These are phyloP conservation scores for Spatulosminthurus flaviceps DNA, from an alignment of 2,888 invertebrate species.

Conservation along the genomic window DNA sequence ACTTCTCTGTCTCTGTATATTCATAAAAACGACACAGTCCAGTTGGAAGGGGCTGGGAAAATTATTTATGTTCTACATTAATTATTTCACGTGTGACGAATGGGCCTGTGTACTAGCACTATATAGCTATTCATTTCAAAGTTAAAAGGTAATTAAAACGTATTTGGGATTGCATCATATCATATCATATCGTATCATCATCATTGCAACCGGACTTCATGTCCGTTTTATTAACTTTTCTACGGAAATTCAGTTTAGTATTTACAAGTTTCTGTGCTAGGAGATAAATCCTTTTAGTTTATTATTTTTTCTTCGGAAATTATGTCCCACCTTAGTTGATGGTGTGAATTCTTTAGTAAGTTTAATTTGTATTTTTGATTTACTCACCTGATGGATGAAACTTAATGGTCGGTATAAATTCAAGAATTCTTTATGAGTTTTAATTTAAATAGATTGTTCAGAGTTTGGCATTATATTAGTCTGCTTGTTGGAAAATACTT, in stretches of 20 bases:
- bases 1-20: conserved; percentile 4
- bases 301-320: background rate
- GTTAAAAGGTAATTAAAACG: conserved; percentile 20
- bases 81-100: conserved; percentile 23
- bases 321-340: background rate
- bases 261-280: too few relatives aligned
- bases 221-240: too few relatives aligned
- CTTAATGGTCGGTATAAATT: too few relatives aligned
- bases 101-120: too few relatives aligned
- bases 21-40: background rate
- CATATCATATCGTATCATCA: too few relatives aligned
- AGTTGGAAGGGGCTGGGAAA: conserved; percentile 8
- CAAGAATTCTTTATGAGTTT: too few relatives aligned
- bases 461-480: too few relatives aligned
- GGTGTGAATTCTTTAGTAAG: background rate
- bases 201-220: too few relatives aligned
- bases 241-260: too few relatives aligned
- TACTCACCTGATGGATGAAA: background rate
- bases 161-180: conserved; percentile 23
- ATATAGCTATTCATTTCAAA: background rate
- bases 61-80: conserved; percentile 23
- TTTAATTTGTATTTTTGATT: background rate
- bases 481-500: too few relatives aligned
- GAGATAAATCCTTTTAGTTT: too few relatives aligned
- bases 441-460: too few relatives aligned